These are phyloP conservation scores for Odobenus rosmarus DNA, from an alignment of 2,113 vertebrate genomes.

Conservation along the genomic window DNA sequence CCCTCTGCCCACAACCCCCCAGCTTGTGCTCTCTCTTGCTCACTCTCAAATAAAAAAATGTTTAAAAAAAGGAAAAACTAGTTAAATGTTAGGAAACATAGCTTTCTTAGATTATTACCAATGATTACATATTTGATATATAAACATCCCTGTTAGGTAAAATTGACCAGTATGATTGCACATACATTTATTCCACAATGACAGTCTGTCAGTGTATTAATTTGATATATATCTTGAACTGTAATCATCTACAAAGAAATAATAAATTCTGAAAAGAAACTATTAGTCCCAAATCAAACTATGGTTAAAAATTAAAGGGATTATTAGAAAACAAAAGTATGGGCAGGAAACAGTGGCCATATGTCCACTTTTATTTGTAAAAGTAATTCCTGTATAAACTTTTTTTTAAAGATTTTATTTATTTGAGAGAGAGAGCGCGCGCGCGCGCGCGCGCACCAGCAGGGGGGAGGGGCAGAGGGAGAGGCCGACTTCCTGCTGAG, in stretches of 20 bases:
- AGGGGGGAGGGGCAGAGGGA: too few species aligned
- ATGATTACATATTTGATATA: not conserved
- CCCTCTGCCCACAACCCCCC: not conserved
- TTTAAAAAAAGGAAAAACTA: not conserved
- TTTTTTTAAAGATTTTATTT: too few species aligned
- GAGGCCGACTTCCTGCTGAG: too few species aligned
- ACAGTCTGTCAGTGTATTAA: slow-evolving; percentile 52
- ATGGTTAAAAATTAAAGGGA: not conserved
- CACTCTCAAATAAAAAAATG: not conserved
- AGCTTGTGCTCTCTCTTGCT: not conserved
- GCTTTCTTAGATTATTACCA: not conserved
- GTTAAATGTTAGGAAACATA: not conserved
- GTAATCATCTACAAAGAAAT: not conserved
- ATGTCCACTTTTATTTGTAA: slow-evolving; percentile 15
- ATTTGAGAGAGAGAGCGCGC: too few species aligned
- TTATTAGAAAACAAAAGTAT: not conserved
- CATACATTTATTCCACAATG: slow-evolving; percentile 47
- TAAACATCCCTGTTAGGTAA: not conserved
- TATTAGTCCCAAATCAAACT: not conserved
- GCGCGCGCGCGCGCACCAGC: too few species aligned
- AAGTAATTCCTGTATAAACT: not conserved
- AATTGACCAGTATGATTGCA: slow-evolving; percentile 10
- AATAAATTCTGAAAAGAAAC: slow-evolving; percentile 48
- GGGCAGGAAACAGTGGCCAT: not conserved
- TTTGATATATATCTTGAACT: not conserved